Evolutionary conservation across 2,113 vertebrate species (phyloP).

Genomic region (Melanostigma gelatinosum): DNA sequence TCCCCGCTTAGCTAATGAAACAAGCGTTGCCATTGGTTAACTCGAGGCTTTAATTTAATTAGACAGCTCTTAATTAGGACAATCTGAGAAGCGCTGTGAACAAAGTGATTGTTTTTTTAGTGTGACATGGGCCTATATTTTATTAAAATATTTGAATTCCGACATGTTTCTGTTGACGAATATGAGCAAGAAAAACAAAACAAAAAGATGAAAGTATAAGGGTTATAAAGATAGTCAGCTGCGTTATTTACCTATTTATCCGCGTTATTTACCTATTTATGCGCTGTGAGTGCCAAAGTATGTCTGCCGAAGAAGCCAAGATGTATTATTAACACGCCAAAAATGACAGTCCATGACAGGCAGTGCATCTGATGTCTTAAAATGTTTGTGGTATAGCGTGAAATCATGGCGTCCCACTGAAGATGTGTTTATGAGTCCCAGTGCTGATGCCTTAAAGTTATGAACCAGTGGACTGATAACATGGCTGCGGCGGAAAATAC

Average conservation of each 20-base stretch:
- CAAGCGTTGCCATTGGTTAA: conserved; percentile 96
- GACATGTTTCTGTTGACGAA: background rate
- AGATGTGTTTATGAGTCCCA: conserved; percentile 89
- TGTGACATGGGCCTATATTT: conserved; percentile 62
- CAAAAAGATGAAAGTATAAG: background rate
- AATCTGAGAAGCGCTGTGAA: conserved; percentile 92
- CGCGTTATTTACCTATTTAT: conserved; percentile 81
- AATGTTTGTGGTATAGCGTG: conserved; percentile 84
- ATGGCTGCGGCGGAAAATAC: conserved; percentile 40
- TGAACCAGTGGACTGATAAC: conserved; percentile 63
- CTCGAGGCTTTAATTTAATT: conserved; percentile 98
- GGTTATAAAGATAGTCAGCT: background rate
- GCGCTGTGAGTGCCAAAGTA: conserved; percentile 80
- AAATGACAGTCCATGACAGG: conserved; percentile 81
- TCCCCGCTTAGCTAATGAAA: conserved; percentile 94
- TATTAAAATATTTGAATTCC: conserved; percentile 48
- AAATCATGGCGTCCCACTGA: conserved; percentile 83
- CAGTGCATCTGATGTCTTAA: conserved; percentile 77
- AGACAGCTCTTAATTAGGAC: conserved; percentile 99
- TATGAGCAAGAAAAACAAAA: background rate
- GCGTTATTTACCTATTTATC: conserved; percentile 73
- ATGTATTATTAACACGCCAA: conserved; percentile 84
- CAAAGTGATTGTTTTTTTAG: conserved; percentile 76
- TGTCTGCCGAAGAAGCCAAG: conserved; percentile 69
- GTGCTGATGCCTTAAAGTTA: conserved; percentile 83